Percentiles rank a stretch among this genome's conserved stretches.
Conservation (phyloP, 2,797 vertebrate species). For the Tarsius wallacei region DNA sequence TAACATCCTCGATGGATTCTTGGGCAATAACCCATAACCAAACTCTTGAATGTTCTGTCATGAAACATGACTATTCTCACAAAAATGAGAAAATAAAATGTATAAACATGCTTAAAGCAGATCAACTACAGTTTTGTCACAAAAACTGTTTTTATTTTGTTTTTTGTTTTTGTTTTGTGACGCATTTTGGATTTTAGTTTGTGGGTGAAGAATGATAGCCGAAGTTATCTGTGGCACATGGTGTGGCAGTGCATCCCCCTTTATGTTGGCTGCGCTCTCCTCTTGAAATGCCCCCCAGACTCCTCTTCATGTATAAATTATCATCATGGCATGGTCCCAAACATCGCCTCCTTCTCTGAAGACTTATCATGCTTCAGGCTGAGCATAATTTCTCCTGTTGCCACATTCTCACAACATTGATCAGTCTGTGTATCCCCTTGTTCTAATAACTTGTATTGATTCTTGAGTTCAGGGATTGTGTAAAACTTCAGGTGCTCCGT, state of each 20-base stretch:
- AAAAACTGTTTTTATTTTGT: not conserved
- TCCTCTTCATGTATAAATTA: not conserved
- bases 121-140: not conserved
- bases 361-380: not conserved
- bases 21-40: not conserved
- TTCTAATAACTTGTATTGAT: slow-evolving; percentile 63
- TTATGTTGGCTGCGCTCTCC: fast-evolving
- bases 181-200: not conserved
- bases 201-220: not conserved
- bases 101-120: not conserved
- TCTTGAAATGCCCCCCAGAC: not conserved
- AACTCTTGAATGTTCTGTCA: not conserved
- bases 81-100: not conserved
- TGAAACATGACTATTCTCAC: not conserved
- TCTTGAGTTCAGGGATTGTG: slow-evolving; percentile 27
- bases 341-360: not conserved
- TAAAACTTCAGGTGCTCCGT: not conserved
- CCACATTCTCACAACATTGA: not conserved
- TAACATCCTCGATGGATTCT: not conserved
- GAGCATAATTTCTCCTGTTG: slow-evolving; percentile 15
- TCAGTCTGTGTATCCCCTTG: not conserved
- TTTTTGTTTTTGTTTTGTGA: not conserved
- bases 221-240: not conserved
- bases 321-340: no score
- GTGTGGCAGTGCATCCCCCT: fast-evolving